Evolutionary conservation across 2,888 invertebrate species (phyloP).

Genomic region (Sturmia bella): DNA sequence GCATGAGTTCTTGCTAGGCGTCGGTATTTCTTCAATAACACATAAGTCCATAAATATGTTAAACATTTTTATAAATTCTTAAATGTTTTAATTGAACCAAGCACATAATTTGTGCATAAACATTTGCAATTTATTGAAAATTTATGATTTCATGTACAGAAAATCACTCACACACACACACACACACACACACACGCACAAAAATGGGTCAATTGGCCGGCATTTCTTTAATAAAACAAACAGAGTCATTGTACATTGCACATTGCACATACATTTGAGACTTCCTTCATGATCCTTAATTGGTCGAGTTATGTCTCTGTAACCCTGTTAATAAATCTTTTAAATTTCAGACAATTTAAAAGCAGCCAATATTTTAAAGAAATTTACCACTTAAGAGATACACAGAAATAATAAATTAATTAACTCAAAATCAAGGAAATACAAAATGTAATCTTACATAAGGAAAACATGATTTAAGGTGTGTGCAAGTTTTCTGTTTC

Average conservation of each 20-base stretch:
- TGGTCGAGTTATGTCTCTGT: conserved; percentile 30
- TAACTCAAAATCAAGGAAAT: background rate
- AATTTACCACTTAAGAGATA: conserved; percentile 22
- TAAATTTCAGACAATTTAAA: conserved; percentile 31
- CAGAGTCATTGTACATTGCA: conserved; percentile 9
- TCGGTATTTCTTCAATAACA: too few species aligned
- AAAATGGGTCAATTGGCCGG: conserved; percentile 49
- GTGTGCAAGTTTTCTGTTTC: too few species aligned
- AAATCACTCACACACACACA: too few species aligned
- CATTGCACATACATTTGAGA: too few species aligned
- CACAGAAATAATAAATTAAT: conserved; percentile 26
- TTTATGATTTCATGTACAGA: conserved; percentile 27
- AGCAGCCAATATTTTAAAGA: conserved; percentile 19
- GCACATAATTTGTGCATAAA: background rate
- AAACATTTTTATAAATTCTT: conserved; percentile 12
- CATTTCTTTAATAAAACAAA: conserved; percentile 41
- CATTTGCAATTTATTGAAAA: conserved; percentile 18
- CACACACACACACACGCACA: too few species aligned
- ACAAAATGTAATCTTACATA: background rate
- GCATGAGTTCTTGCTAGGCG: too few species aligned
- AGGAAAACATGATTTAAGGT: background rate
- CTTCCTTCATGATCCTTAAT: conserved; percentile 25
- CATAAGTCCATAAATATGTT: background rate
- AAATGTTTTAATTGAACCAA: conserved; percentile 20
- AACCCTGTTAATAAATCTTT: conserved; percentile 41